These are phyloP conservation scores for Sarcophaga rosellei DNA, from an alignment of 2,888 invertebrate genomes.

Conservation along the genomic window DNA sequence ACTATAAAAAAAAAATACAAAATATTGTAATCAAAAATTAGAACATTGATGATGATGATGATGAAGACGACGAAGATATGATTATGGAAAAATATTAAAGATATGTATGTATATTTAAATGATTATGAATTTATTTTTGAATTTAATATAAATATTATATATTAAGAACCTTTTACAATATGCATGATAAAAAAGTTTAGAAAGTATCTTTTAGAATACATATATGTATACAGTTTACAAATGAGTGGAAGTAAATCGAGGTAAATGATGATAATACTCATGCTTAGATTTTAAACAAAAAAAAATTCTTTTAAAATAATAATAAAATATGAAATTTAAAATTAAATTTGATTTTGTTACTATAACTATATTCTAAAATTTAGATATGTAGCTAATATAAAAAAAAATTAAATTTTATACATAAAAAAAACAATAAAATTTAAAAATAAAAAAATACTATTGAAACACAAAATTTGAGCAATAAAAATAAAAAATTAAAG, in stretches of 20 bases:
- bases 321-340: no score
- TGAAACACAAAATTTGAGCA: background rate
- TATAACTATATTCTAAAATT: no score
- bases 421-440: no score
- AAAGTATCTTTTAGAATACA: background rate
- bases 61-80: background rate
- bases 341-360: no score
- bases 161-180: constrained; percentile 16
- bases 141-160: background rate
- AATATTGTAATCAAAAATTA: background rate
- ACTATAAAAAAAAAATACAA: constrained; percentile 4
- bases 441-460: no score
- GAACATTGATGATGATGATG: background rate
- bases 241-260: background rate
- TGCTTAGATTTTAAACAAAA: background rate
- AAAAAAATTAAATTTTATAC: no score
- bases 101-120: background rate
- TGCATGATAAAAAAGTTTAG: background rate
- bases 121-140: constrained; percentile 27
- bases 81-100: background rate
- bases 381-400: no score
- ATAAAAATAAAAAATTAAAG: background rate
- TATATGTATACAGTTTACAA: background rate
- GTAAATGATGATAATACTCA: background rate
- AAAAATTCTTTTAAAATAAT: no score